A percentile compares a stretch with the other conserved stretches of the same genome.
Evolutionary conservation across 2,797 vertebrate genomes (phyloP).

Genomic region (Fundulus diaphanus): DNA sequence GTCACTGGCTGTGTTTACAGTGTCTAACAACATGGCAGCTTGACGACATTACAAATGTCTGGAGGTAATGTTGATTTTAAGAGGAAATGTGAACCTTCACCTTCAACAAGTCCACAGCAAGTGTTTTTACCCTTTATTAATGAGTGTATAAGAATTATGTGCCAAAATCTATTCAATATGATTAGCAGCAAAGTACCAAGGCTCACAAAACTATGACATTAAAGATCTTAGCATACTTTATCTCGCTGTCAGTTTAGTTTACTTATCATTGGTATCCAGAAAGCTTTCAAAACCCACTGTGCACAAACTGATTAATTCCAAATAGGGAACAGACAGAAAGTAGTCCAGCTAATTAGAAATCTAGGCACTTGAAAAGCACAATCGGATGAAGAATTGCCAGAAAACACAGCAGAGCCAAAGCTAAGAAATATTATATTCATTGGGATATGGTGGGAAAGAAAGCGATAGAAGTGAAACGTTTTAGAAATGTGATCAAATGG

Average conservation of each 20-base stretch:
- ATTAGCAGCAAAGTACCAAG: neutral
- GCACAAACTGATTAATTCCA: neutral
- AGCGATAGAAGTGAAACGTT: neutral
- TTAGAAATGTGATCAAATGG: neutral
- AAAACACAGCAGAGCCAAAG: neutral
- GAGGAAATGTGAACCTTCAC: conserved; percentile 19
- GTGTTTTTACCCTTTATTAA: neutral
- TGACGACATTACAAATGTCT: too few relatives aligned
- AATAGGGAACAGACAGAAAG: neutral
- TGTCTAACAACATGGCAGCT: too few relatives aligned
- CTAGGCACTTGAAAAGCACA: neutral
- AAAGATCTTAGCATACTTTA: neutral
- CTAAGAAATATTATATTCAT: neutral
- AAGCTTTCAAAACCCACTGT: neutral
- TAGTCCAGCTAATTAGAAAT: neutral
- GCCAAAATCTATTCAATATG: neutral
- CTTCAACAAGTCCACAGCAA: neutral
- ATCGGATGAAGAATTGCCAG: neutral
- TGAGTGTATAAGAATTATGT: too few relatives aligned
- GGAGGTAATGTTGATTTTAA: conserved; percentile 1
- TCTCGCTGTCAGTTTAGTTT: neutral
- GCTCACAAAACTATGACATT: neutral
- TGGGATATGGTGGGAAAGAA: neutral
- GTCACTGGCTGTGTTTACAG: conserved; percentile 20
- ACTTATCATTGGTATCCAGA: neutral